phyloP scores from a whole-genome alignment of 2,797 vertebrate genomes.

The Heterohyrax brucei region DNA sequence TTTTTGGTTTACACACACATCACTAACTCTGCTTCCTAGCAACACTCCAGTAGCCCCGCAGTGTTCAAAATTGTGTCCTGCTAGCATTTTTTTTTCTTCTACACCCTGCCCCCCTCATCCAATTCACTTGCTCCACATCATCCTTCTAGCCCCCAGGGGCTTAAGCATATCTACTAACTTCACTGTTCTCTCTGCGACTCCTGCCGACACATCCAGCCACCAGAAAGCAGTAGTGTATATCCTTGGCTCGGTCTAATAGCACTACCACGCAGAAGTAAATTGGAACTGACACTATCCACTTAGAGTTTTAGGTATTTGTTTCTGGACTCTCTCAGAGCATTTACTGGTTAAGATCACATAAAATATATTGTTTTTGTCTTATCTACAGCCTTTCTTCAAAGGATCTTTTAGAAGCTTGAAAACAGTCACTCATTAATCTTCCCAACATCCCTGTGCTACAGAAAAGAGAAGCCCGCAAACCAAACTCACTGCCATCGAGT shows the following conservation, averaged over 20 bases:
- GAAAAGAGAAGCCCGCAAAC: background rate
- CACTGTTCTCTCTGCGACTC: background rate
- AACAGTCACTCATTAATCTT: slow-evolving; percentile 37
- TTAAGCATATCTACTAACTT: background rate
- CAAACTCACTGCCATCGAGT: no score
- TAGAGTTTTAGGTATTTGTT: slow-evolving; percentile 75
- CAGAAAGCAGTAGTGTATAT: background rate
- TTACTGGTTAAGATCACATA: slow-evolving; percentile 46
- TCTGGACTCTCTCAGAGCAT: slow-evolving; percentile 72
- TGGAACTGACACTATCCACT: slow-evolving; percentile 74
- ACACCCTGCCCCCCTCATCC: background rate
- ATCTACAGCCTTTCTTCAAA: slow-evolving; percentile 63
- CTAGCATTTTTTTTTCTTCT: background rate
- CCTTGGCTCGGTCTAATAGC: background rate
- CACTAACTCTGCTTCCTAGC: background rate
- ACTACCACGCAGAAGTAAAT: slow-evolving; percentile 30
- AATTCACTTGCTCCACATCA: background rate
- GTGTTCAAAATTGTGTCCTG: background rate
- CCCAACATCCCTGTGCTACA: background rate
- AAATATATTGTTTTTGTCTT: slow-evolving; percentile 59
- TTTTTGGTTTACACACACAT: background rate
- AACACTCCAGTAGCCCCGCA: background rate
- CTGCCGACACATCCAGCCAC: background rate
- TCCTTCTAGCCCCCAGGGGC: background rate
- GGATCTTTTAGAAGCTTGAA: slow-evolving; percentile 36